Conservation (phyloP, 1,140 invertebrate genomes). For the Saccostrea cuccullata region DNA sequence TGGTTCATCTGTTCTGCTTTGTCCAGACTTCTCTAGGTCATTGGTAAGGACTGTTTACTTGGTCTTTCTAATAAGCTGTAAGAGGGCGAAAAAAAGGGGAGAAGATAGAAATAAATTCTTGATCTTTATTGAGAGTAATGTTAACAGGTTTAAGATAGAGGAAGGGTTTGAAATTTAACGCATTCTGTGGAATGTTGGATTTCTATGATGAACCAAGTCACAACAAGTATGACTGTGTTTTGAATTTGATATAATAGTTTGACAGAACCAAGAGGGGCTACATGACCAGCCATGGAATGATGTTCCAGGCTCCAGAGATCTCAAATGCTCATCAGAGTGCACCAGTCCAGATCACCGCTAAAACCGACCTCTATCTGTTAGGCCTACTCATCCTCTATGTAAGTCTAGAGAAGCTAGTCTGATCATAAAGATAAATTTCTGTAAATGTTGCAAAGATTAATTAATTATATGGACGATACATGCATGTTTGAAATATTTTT, state of each 20-base stretch:
- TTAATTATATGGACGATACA: no score
- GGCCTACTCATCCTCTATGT: constrained; percentile 13
- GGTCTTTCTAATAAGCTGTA: no score
- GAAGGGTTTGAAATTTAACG: neutral
- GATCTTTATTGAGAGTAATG: no score
- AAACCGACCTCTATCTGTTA: constrained; percentile 7
- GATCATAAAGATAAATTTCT: no score
- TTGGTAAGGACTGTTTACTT: constrained; percentile 46
- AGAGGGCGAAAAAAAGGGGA: no score
- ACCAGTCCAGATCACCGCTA: constrained; percentile 30
- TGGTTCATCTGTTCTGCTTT: constrained; percentile 50
- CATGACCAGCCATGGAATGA: constrained; percentile 22
- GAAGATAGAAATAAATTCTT: no score
- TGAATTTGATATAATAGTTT: neutral
- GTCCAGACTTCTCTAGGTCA: constrained; percentile 59
- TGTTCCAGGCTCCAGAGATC: constrained; percentile 34
- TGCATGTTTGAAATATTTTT: no score
- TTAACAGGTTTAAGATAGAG: neutral
- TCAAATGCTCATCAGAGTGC: constrained; percentile 28
- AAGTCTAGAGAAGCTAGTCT: neutral
- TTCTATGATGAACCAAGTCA: neutral
- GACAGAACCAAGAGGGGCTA: constrained; percentile 18
- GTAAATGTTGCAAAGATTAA: no score
- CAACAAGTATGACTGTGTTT: neutral
- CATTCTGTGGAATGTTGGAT: neutral